These are phyloP conservation scores for Ceyx erithaca DNA, from an alignment of 2,797 vertebrate genomes.

Conservation along the genomic window DNA sequence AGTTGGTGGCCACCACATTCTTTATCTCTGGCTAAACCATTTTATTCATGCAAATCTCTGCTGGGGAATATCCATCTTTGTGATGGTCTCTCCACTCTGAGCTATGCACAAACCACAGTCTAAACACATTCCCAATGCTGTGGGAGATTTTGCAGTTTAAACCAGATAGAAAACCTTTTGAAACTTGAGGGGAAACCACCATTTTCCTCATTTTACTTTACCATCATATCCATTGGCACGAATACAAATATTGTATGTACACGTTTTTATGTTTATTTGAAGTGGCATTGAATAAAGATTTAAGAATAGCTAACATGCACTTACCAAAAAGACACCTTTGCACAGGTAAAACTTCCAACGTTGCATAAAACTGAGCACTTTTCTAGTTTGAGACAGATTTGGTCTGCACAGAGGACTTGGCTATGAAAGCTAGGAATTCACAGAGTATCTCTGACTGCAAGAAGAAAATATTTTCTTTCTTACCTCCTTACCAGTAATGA, in stretches of 20 bases:
- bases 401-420: neutral
- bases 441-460: neutral
- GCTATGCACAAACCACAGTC: neutral
- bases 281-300: neutral
- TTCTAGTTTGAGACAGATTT: neutral
- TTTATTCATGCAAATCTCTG: neutral
- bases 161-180: neutral
- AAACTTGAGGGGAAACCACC: neutral
- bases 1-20: fast-evolving
- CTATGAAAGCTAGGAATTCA: neutral
- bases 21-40: neutral
- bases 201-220: neutral
- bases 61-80: neutral
- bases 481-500: neutral
- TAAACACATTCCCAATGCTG: neutral
- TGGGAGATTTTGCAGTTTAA: neutral
- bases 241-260: neutral
- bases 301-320: neutral
- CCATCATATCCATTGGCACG: neutral
- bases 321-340: neutral
- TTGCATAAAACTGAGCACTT: neutral
- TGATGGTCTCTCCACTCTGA: neutral
- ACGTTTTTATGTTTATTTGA: neutral
- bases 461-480: neutral
- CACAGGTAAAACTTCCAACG: neutral